Evolutionary conservation across 1,140 invertebrate species (phyloP).

Genomic region (Camponotus pennsylvanicus): DNA sequence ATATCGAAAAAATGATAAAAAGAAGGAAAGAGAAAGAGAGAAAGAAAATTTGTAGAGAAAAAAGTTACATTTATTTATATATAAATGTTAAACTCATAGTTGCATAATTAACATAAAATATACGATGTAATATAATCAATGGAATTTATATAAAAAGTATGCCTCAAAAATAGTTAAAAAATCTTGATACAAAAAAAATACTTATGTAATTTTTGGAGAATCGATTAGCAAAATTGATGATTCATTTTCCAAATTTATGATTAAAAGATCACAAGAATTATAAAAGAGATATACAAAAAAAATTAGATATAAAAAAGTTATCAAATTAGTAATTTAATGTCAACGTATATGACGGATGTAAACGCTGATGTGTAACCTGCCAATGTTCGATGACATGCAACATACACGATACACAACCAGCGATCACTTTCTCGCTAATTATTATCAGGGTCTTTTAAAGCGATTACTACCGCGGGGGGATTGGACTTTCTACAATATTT

Average conservation of each 20-base stretch:
- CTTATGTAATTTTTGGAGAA: background rate
- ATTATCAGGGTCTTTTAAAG: conserved; percentile 23
- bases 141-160: background rate
- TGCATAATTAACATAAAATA: background rate
- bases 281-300: no score
- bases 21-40: no score
- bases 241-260: background rate
- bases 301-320: background rate
- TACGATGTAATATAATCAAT: background rate
- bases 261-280: background rate
- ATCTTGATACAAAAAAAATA: background rate
- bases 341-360: background rate
- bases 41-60: no score
- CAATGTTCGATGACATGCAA: conserved; percentile 48
- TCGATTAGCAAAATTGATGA: background rate
- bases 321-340: background rate
- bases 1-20: no score
- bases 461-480: conserved; percentile 23
- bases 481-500: conserved; percentile 45
- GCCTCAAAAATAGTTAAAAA: background rate
- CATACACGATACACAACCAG: background rate
- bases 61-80: no score
- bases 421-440: conserved; percentile 59
- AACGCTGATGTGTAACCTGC: background rate
- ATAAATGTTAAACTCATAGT: no score